Conservation (phyloP, 2,113 vertebrate genomes). For the Dissostichus mawsoni region DNA sequence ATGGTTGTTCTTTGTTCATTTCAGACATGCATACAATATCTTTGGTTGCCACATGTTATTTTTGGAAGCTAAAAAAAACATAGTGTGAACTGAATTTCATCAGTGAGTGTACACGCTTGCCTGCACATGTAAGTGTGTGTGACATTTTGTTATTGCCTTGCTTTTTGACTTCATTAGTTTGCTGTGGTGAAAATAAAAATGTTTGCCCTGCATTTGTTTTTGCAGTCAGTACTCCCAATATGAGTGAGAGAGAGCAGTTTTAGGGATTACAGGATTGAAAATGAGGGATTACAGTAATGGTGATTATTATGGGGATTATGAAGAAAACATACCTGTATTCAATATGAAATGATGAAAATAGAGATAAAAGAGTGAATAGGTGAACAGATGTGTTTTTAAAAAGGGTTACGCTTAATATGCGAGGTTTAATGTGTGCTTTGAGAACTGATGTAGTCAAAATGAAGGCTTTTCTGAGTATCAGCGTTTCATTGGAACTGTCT, state of each 20-base stretch:
- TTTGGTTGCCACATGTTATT: not conserved
- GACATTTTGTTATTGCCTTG: slow-evolving; percentile 34
- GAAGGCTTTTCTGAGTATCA: too few relatives aligned
- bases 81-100: not conserved
- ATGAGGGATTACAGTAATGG: slow-evolving; percentile 38
- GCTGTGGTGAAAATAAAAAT: slow-evolving; percentile 40
- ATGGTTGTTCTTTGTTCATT: too few relatives aligned
- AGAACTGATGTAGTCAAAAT: too few relatives aligned
- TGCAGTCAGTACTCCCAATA: not conserved
- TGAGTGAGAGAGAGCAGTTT: slow-evolving; percentile 22
- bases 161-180: slow-evolving; percentile 26
- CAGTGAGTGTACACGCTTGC: not conserved
- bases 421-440: not conserved
- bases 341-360: slow-evolving; percentile 14
- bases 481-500: too few relatives aligned
- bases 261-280: slow-evolving; percentile 53
- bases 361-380: slow-evolving; percentile 11
- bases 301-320: slow-evolving; percentile 51
- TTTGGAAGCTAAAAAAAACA: not conserved
- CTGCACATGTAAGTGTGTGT: slow-evolving; percentile 14
- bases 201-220: slow-evolving; percentile 33
- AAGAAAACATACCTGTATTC: slow-evolving; percentile 14
- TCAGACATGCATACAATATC: not conserved
- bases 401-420: not conserved
- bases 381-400: slow-evolving; percentile 3